These are phyloP conservation scores for Leptinotarsa juncta DNA, from an alignment of 2,888 invertebrate species.

Conservation along the genomic window DNA sequence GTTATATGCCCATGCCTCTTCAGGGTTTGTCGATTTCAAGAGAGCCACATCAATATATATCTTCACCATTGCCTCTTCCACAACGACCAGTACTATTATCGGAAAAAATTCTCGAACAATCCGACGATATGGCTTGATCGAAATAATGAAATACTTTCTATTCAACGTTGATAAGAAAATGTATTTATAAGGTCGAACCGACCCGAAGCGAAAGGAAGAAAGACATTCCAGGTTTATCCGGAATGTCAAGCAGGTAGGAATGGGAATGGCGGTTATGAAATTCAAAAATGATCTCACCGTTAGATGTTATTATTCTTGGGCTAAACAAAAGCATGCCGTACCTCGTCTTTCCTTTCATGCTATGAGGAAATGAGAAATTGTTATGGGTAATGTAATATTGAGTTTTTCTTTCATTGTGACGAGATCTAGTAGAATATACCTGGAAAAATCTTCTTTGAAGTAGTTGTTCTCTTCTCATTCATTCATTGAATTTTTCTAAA, in stretches of 20 bases:
- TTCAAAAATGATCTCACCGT: constrained; percentile 50
- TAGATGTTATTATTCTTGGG: constrained; percentile 46
- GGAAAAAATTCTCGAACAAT: constrained; percentile 33
- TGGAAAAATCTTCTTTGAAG: background rate
- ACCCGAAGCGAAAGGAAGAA: constrained; percentile 45
- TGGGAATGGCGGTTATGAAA: constrained; percentile 51
- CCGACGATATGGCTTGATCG: constrained; percentile 40
- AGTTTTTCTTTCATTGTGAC: constrained; percentile 28
- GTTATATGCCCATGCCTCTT: too few relatives aligned
- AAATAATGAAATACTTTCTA: constrained; percentile 50
- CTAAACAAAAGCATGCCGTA: constrained; percentile 48
- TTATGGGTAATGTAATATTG: constrained; percentile 30
- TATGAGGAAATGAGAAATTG: constrained; percentile 32
- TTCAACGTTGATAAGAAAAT: constrained; percentile 45
- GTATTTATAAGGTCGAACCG: constrained; percentile 45
- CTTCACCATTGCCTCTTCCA: constrained; percentile 18
- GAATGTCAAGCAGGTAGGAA: constrained; percentile 52
- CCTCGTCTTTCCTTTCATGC: constrained; percentile 32
- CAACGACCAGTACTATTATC: constrained; percentile 29
- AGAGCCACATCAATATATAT: constrained; percentile 6
- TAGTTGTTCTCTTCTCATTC: background rate
- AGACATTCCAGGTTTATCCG: constrained; percentile 43
- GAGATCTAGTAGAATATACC: background rate
- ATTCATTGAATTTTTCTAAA: background rate
- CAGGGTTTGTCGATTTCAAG: too few relatives aligned